Evolutionary conservation across 2,797 vertebrate species (phyloP), one percentile per base, ranked within the genome.

Genomic region (Nyctibius grandis): DNA sequence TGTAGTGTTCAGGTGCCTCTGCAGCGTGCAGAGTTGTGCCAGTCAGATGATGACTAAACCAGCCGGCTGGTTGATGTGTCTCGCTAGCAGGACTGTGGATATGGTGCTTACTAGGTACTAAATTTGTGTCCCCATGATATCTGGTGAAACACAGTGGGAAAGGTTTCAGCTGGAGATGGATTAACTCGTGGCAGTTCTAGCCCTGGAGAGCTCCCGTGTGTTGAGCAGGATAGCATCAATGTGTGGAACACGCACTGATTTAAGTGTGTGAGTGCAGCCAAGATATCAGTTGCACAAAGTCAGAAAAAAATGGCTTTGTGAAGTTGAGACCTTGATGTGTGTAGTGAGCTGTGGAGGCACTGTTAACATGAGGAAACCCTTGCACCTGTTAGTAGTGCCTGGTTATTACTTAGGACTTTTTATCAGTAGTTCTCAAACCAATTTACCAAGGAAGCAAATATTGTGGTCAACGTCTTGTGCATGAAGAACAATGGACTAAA

Each of bases 211-310:
- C n/a, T 75, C 44, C 47, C 2, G 0, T 56, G 28, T 44, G 64
- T 42, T 74, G 33, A 23, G 25, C 23, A 47, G 38, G 64, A 21
- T 10, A 47, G 36, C 75, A 44, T n/a, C 5, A 5, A 5, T 33
- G 28, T 26, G 38, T 25, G 54, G 53, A 51, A 40, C 34, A 2
- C 28, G 0, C 3, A 25, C 21, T 19, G 38, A 38, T 51, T 61
- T 47, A 23, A 0, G 0, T 5, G 38, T 23, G 6, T 34, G 72
- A 90, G 23, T 3, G 2, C 33, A 59, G 65, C 65, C 26, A 59
- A 48, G 34, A 6, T 40, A 47, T 7, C 2, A 1, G 40, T 34
- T 75, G 54, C 26, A 48, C 42, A 8, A 40, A 63, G 57, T 7
- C 54, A 63, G 28, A 25, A 33, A 60, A 36, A 73, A 48, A 48